phyloP scores from a whole-genome alignment of 2,797 vertebrate species.

The Microchirus variegatus region DNA sequence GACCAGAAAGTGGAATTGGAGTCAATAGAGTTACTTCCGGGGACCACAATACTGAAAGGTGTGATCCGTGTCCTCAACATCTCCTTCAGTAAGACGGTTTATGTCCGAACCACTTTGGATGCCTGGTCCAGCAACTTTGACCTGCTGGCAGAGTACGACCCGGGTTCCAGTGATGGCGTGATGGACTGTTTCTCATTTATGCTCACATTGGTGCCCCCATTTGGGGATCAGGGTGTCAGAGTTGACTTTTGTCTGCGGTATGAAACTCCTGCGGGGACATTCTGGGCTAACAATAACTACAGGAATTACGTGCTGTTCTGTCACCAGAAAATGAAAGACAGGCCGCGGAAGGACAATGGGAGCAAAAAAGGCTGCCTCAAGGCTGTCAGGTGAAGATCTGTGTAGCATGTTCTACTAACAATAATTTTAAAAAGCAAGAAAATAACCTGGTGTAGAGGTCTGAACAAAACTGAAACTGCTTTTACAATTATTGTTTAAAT shows the following conservation, averaged over 20 bases:
- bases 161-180: slow-evolving; percentile 84
- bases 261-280: slow-evolving; percentile 89
- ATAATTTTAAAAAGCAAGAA: background rate
- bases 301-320: slow-evolving; percentile 89
- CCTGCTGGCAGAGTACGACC: slow-evolving; percentile 89
- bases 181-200: slow-evolving; percentile 92
- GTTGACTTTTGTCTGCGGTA: slow-evolving; percentile 96
- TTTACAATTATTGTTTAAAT: too few relatives aligned
- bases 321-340: slow-evolving; percentile 78
- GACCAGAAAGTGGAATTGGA: slow-evolving; percentile 88
- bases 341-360: slow-evolving; percentile 69
- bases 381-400: slow-evolving; percentile 83
- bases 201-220: slow-evolving; percentile 89
- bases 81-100: slow-evolving; percentile 89
- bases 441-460: background rate
- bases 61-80: slow-evolving; percentile 91
- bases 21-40: slow-evolving; percentile 83
- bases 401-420: background rate
- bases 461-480: too few relatives aligned
- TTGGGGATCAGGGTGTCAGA: slow-evolving; percentile 82
- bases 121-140: slow-evolving; percentile 92
- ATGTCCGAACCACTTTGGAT: slow-evolving; percentile 89
- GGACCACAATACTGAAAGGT: slow-evolving; percentile 87
- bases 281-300: slow-evolving; percentile 94
- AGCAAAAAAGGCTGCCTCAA: slow-evolving; percentile 93